Evolutionary conservation across 2,888 invertebrate species (phyloP), one percentile per base, ranked within the genome.

Genomic region (Epiblema foenella): DNA sequence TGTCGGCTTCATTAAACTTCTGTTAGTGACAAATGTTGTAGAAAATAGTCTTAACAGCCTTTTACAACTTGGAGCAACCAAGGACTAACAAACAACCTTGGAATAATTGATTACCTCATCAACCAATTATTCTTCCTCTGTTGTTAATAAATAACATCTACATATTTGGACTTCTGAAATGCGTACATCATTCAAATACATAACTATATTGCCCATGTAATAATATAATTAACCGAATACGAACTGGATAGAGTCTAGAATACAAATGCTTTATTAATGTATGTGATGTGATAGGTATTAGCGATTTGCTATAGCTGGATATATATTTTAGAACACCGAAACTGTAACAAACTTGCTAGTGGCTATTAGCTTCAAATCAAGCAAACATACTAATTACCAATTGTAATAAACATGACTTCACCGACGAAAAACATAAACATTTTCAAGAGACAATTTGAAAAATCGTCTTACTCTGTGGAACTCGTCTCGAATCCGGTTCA

Each of bases 401-500:
- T 24, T 9, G n/a, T 67, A 71, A 71, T 67, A 67, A 71, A 67
- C 51, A 67, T 66, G 67, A 71, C 66, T 67, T 71, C 71, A 71
- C 66, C 60, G 37, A 56, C 66, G 71, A 71, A 70, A 70, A 70
- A 29, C 70, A 72, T 75, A 75, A 79, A 78, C 85, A 83, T 84
- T 85, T 85, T 85, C 83, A 83, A 85, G 81, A 82, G 83, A 87
- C 83, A 83, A 80, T 83, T 84, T 82, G 82, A 73, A 74, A 84
- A 84, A 77, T 85, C 80, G 79, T 81, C 83, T 83, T 81, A 83
- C 80, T 82, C 82, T 81, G 83, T 79, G 75, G 76, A 86, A 86
- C 89, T 82, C 81, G 87, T 85, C 86, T 83, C 74, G 77, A 84
- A 90, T 90, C 91, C 92, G 93, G 92, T 92, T 92, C 78, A 75